Evolutionary conservation across 92 coral and sea anemone genomes (phyloP), one percentile per base, ranked within the genome.

Genomic region (Micromussa lordhowensis): DNA sequence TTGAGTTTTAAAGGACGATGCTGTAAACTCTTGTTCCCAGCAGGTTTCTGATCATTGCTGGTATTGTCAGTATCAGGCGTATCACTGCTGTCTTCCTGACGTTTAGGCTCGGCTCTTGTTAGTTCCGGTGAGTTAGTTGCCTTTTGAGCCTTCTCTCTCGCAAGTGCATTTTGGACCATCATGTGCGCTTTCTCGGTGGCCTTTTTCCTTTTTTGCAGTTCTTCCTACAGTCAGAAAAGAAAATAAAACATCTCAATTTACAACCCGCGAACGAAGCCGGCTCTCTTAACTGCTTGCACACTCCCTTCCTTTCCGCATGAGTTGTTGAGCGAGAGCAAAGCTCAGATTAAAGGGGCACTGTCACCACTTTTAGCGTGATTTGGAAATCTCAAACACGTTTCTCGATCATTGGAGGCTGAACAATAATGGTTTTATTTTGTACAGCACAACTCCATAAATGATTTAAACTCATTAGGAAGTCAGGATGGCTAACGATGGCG

Each of bases 1-100:
- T 95, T 95, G 34, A 91, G 86, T 77, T 95, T 95, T 44, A 95
- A 68, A 21, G 98, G 95, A 58, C 98, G 88, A 61, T 90, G 98
- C 71, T 93, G 86, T 49, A 91, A 79, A 11, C 83, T 91, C 70
- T 79, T 88, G 69, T 91, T 91, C n/a, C 79, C 84, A 54, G 71
- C 89, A 69, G 84, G 28, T 70, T 89, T 69, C 18, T 89, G 83
- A 69, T 91, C 90, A 53, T 28, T 79, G 74, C 55, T 61, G 16
- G 89, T 18, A 40, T 70, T 29, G 2, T 88, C 83, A 16, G 82
- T 0, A 22, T 18, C 7, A 8, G 53, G n/a, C 18, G 26, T 29
- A 17, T 12, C 28, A 73, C 49, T 73, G 51, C 12, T 28, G n/a
- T 17, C 57, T 19, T 63, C 66, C 58, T 63, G 75, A 5, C 64